A percentile compares a stretch with the other conserved stretches of the same genome.
Conservation (phyloP, 2,797 vertebrate genomes). For the Rhinoraja longicauda region DNA sequence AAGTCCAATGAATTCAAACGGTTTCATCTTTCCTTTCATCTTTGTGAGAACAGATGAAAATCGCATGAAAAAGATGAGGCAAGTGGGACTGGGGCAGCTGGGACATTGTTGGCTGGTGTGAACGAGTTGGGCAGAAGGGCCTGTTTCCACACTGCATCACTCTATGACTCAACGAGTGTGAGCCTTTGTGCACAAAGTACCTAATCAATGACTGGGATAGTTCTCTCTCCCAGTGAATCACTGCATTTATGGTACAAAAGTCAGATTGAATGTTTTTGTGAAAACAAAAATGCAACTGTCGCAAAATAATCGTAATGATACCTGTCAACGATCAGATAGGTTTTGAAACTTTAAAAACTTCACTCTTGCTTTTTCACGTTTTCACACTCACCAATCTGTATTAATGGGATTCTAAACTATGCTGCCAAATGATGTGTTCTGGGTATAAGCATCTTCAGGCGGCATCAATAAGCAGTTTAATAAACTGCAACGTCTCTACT, state of each 20-base stretch:
- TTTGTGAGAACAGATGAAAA: neutral
- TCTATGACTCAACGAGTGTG: too few relatives aligned
- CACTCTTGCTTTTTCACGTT: too few relatives aligned
- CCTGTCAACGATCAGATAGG: neutral
- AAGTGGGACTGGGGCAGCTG: too few relatives aligned
- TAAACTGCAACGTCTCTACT: conserved; percentile 34
- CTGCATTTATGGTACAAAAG: neutral
- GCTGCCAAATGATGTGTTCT: neutral
- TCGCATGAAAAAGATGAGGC: neutral
- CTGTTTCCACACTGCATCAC: too few relatives aligned
- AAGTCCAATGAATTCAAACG: neutral
- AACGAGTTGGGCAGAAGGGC: too few relatives aligned
- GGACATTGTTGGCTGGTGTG: too few relatives aligned
- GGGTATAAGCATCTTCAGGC: neutral
- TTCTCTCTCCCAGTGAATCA: neutral
- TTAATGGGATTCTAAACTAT: neutral
- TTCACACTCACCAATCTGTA: neutral
- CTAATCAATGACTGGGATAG: neutral
- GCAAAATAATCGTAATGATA: neutral
- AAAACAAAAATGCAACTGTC: neutral
- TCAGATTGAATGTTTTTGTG: neutral
- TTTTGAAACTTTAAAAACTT: neutral
- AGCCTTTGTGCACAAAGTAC: neutral
- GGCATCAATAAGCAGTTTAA: neutral
- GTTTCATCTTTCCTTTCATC: neutral